Evolutionary conservation across 1,140 invertebrate genomes (phyloP).

Genomic region (Antheraea mylitta): DNA sequence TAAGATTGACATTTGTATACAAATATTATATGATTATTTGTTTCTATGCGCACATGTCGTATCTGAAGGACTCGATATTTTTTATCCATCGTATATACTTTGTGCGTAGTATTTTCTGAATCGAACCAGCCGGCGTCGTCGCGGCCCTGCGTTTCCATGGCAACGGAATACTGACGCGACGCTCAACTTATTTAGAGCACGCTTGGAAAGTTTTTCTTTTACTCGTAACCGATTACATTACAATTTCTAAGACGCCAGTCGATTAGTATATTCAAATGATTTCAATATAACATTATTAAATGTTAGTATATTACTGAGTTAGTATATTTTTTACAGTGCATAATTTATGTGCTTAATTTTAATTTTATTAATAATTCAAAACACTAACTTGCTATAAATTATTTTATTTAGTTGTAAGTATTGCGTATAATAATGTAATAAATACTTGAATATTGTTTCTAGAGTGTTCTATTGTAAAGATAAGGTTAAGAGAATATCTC

Average conservation of each 20-base stretch:
- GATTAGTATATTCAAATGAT: not conserved
- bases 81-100: not conserved
- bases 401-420: no score
- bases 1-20: no score
- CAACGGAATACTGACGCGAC: conserved; percentile 14
- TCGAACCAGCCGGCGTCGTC: not conserved
- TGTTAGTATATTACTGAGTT: no score
- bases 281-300: not conserved
- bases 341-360: no score
- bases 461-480: no score
- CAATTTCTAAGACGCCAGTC: not conserved
- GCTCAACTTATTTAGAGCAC: conserved; percentile 15
- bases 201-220: conserved; percentile 16
- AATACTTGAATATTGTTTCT: no score
- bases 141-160: conserved; percentile 12
- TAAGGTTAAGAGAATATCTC: no score
- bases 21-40: not conserved
- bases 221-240: not conserved
- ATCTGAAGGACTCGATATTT: no score
- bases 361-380: no score
- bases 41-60: not conserved
- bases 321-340: no score
- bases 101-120: not conserved
- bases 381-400: no score
- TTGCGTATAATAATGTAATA: no score